A percentile compares a stretch with the other conserved stretches of the same genome.
phyloP scores from a whole-genome alignment of 2,797 vertebrate species.

The Danio jaintianensis region DNA sequence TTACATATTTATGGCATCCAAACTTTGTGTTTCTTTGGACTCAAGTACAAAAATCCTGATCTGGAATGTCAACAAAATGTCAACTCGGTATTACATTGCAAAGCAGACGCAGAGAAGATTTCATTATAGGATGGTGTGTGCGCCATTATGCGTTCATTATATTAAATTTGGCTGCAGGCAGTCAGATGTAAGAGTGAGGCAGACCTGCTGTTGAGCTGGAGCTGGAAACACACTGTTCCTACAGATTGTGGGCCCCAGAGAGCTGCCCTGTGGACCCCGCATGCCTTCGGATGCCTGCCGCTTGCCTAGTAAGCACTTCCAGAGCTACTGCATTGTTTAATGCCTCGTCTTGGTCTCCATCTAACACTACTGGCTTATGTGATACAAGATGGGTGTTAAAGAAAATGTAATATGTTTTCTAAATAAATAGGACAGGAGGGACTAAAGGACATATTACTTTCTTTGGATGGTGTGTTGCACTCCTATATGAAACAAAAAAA shows the following conservation, averaged over 20 bases:
- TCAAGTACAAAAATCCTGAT: conserved; percentile 19
- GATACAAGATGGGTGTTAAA: conserved; percentile 3
- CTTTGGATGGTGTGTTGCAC: conserved; percentile 13
- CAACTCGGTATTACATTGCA: conserved; percentile 37
- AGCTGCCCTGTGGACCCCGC: conserved; percentile 54
- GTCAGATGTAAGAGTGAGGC: conserved; percentile 48
- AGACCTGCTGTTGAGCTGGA: conserved; percentile 53
- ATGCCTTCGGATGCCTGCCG: conserved; percentile 51
- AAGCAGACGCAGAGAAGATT: conserved; percentile 46
- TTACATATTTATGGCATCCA: conserved; percentile 24
- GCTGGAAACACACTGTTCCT: conserved; percentile 58
- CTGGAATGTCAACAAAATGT: conserved; percentile 45
- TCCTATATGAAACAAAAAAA: conserved; percentile 10
- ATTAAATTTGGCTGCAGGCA: conserved; percentile 56
- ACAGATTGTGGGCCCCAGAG: conserved; percentile 61
- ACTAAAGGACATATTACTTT: conserved; percentile 26
- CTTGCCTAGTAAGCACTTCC: conserved; percentile 64
- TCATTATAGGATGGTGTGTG: conserved; percentile 45
- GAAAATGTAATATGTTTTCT: conserved; percentile 47
- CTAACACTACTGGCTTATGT: conserved; percentile 28
- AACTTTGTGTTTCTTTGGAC: conserved; percentile 36
- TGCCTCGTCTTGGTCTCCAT: conserved; percentile 33
- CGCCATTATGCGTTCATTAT: conserved; percentile 53
- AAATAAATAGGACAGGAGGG: conserved; percentile 55
- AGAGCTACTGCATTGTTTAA: conserved; percentile 60